Evolutionary conservation across 2,888 invertebrate species (phyloP).

Genomic region (Shargacucullia verbasci): DNA sequence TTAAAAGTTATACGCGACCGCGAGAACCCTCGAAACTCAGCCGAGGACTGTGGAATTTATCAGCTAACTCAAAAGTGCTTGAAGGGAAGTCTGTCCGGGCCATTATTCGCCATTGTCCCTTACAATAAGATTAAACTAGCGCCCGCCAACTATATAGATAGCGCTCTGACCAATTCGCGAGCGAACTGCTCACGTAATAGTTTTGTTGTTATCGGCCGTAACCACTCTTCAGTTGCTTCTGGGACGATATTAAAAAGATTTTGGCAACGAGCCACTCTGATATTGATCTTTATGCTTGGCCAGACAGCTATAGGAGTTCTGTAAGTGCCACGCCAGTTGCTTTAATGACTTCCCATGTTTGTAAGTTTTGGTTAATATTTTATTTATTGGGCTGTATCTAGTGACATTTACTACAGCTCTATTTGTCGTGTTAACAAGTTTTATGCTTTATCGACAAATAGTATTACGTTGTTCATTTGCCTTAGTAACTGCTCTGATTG

Average conservation of each 20-base stretch:
- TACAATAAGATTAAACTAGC: constrained; percentile 84
- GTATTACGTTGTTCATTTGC: constrained; percentile 15
- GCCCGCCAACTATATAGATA: constrained; percentile 72
- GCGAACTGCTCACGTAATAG: constrained; percentile 82
- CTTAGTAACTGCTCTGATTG: constrained; percentile 16
- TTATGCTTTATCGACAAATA: constrained; percentile 27
- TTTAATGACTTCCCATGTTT: constrained; percentile 88
- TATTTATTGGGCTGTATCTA: constrained; percentile 73
- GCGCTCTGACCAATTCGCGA: constrained; percentile 78
- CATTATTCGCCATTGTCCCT: constrained; percentile 83
- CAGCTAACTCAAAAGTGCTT: constrained; percentile 81
- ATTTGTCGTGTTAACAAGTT: constrained; percentile 64
- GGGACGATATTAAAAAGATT: constrained; percentile 88
- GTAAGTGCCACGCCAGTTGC: constrained; percentile 82
- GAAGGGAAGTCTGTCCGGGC: constrained; percentile 74
- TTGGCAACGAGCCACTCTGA: constrained; percentile 86
- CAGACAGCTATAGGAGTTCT: constrained; percentile 84
- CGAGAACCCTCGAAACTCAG: constrained; percentile 77
- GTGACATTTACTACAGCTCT: constrained; percentile 74
- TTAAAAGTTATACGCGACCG: constrained; percentile 83
- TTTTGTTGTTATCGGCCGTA: constrained; percentile 86
- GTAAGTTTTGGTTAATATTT: constrained; percentile 81
- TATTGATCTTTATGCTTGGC: constrained; percentile 88
- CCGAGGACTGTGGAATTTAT: constrained; percentile 76
- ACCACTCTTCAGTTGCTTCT: constrained; percentile 84